Conservation (phyloP, 2,888 invertebrate genomes). For the Theristus sp. region DNA sequence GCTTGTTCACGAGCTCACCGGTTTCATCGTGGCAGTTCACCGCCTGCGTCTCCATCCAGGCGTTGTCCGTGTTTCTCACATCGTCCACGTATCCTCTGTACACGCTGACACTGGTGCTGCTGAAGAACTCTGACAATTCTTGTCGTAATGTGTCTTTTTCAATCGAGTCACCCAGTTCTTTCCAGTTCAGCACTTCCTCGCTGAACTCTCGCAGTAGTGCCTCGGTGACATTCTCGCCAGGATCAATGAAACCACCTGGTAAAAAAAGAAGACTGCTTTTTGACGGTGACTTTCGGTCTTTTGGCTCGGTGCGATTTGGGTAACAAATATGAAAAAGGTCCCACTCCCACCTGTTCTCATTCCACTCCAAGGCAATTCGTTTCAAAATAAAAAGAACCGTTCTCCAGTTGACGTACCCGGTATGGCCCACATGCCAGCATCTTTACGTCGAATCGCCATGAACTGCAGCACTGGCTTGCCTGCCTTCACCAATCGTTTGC, state of each 20-base stretch:
- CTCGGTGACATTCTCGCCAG: conserved; percentile 59
- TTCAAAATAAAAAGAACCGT: no score
- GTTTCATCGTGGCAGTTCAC: conserved; percentile 74
- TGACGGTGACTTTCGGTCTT: no score
- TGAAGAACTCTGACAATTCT: conserved; percentile 8
- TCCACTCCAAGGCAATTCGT: no score
- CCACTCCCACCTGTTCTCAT: no score
- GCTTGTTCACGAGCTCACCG: conserved; percentile 32
- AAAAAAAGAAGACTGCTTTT: no score
- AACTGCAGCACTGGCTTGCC: conserved; percentile 56
- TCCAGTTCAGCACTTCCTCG: conserved; percentile 71
- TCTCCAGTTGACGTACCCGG: no score
- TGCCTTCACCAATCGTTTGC: conserved; percentile 9
- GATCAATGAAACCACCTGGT: conserved; percentile 66
- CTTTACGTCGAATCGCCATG: conserved; percentile 66
- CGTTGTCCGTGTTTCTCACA: conserved; percentile 88
- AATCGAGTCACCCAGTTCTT: conserved; percentile 37
- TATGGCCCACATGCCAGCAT: conserved; percentile 75
- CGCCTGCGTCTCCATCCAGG: conserved; percentile 94
- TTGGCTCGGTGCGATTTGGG: no score
- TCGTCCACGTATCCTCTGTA: conserved; percentile 89
- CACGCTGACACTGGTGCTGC: conserved; percentile 26
- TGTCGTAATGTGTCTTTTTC: conserved; percentile 21
- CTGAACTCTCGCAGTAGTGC: conserved; percentile 77
- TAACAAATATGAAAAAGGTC: no score